Evolutionary conservation across 2,888 invertebrate genomes (phyloP), one percentile per base, ranked within the genome.

Genomic region (Leptura quadrifasciata): DNA sequence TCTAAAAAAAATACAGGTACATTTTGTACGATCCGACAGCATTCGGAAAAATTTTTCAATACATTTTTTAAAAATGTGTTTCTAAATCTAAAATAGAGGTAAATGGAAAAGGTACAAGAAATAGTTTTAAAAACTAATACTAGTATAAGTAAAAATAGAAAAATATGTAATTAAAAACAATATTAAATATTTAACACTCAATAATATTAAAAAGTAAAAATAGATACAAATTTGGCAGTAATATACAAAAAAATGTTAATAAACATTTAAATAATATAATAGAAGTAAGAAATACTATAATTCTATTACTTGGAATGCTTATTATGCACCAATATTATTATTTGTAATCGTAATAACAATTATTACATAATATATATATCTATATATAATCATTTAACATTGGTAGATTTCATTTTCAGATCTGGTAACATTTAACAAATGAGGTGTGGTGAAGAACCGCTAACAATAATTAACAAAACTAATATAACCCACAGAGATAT

Each of bases 161-260:
- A 87, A 87, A 86, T 86, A 86, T 84, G 75, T 78, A 82, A 84
- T 82, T 84, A 84, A 85, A 85, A 84, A 86, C 83, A 87, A 85
- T 84, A 85, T 80, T 84, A 87, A 86, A 86, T 82, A 85, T 77
- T 77, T 79, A 79, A 82, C 82, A 83, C 78, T 82, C 79, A 78
- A 58, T 80, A 79, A 82, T 81, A 83, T 82, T 84, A 82, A 84
- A 84, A 84, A 84, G 81, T 85, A 85, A 85, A 86, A 86, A 84
- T 84, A 86, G 83, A 84, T 85, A 86, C 86, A 87, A 88, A 88
- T 86, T 81, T 87, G 88, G 88, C 88, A 88, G 88, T 88, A 86
- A 86, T 83, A 85, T 86, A 86, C 81, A 81, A 83, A 84, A 82
- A 80, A 82, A 81, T 76, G 65, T 78, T 80, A 82, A 79, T 79